phyloP scores from a whole-genome alignment of 2,888 invertebrate genomes.

The Sialis lutaria region DNA sequence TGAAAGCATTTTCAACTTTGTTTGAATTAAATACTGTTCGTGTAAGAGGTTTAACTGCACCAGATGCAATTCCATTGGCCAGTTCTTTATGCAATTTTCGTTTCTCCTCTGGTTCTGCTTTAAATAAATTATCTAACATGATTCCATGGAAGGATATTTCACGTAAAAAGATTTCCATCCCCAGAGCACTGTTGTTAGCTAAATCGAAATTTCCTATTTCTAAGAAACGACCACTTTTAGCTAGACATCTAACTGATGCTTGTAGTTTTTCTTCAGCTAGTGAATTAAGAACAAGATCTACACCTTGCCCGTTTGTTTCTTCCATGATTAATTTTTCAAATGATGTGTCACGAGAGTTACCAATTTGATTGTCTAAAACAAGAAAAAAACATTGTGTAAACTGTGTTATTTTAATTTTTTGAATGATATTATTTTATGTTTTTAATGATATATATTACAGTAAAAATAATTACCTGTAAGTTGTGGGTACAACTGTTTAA shows the following conservation, averaged over 20 bases:
- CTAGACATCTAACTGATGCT: slow-evolving; percentile 45
- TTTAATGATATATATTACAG: neutral
- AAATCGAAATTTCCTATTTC: slow-evolving; percentile 81
- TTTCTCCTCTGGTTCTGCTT: slow-evolving; percentile 29
- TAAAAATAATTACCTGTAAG: slow-evolving; percentile 8
- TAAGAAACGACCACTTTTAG: slow-evolving; percentile 46
- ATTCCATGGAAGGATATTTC: slow-evolving; percentile 64
- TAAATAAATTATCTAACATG: slow-evolving; percentile 52
- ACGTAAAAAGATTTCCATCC: slow-evolving; percentile 48
- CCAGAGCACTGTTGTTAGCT: slow-evolving; percentile 41
- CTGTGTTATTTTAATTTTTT: neutral
- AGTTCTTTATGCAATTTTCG: slow-evolving; percentile 32
- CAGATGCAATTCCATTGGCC: slow-evolving; percentile 36
- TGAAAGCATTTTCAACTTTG: slow-evolving; percentile 56
- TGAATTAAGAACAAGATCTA: slow-evolving; percentile 83
- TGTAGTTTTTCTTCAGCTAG: slow-evolving; percentile 80
- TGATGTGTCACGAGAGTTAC: slow-evolving; percentile 69
- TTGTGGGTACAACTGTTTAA: slow-evolving; percentile 29
- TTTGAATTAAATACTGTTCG: slow-evolving; percentile 42
- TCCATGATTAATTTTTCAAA: slow-evolving; percentile 74
- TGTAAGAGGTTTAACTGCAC: slow-evolving; percentile 50
- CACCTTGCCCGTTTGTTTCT: slow-evolving; percentile 71
- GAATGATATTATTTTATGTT: neutral
- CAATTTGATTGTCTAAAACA: slow-evolving; percentile 44
- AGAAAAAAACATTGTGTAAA: too few species aligned